Conservation (phyloP, 2,888 invertebrate genomes). For the Heliconius hortense region DNA sequence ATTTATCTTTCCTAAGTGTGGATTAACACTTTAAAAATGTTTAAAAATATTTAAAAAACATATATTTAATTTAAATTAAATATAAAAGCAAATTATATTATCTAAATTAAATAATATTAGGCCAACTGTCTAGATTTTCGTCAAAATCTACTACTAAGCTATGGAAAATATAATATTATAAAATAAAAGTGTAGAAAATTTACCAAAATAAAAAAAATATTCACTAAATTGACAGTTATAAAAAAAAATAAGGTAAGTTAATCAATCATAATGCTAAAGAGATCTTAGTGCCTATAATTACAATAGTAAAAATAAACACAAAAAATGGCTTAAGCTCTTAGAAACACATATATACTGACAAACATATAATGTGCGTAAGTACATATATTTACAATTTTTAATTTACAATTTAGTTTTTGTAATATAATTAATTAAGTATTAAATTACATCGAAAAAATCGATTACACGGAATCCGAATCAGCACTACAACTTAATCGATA, state of each 20-base stretch:
- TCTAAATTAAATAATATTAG: not conserved
- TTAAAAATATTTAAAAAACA: too few relatives aligned
- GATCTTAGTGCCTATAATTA: not conserved
- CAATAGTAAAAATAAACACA: not conserved
- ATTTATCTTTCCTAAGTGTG: too few relatives aligned
- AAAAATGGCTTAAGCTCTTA: too few relatives aligned
- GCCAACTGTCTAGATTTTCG: slow-evolving; percentile 6
- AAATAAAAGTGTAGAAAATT: not conserved
- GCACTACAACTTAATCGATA: too few relatives aligned
- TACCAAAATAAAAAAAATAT: not conserved
- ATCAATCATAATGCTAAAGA: not conserved
- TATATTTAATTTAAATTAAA: not conserved
- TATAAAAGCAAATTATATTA: not conserved
- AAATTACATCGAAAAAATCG: not conserved
- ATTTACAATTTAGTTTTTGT: not conserved
- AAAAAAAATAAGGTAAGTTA: not conserved
- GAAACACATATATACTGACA: slow-evolving; percentile 1
- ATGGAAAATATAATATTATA: not conserved
- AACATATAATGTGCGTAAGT: slow-evolving; percentile 8
- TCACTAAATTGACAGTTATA: not conserved
- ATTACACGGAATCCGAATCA: too few relatives aligned
- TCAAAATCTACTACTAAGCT: not conserved
- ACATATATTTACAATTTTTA: slow-evolving; percentile 1
- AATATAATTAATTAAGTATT: not conserved
- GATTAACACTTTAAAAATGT: too few relatives aligned